Percentiles rank a stretch among this genome's conserved stretches.
phyloP scores from a whole-genome alignment of 2,888 invertebrate species.

The Drosophila setosimentum region DNA sequence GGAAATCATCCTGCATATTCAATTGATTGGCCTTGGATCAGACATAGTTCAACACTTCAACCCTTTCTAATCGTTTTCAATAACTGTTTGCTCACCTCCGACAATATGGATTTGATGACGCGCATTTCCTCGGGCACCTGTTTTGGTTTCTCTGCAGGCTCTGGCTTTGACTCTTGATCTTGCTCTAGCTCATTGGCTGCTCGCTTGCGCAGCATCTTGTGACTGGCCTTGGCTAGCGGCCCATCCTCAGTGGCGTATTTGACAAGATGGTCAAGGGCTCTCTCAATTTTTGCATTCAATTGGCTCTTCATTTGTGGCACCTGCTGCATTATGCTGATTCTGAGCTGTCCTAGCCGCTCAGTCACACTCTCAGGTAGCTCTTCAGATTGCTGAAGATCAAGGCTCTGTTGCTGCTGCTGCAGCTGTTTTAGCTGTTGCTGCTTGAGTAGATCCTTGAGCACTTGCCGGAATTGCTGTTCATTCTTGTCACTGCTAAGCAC shows the following conservation, averaged over 20 bases:
- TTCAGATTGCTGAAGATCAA: background rate
- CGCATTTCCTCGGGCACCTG: conserved; percentile 50
- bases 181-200: conserved; percentile 20
- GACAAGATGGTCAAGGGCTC: conserved; percentile 76
- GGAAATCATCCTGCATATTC: conserved; percentile 75
- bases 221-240: conserved; percentile 70
- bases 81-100: conserved; percentile 62
- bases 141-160: background rate
- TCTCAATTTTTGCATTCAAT: conserved; percentile 76
- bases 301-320: conserved; percentile 75
- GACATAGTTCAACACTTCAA: background rate
- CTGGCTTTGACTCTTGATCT: background rate
- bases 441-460: conserved; percentile 52
- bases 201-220: conserved; percentile 51
- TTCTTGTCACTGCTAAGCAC: conserved; percentile 73
- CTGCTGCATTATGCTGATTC: conserved; percentile 71
- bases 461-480: conserved; percentile 65
- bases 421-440: conserved; percentile 48
- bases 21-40: conserved; percentile 15
- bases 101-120: conserved; percentile 71
- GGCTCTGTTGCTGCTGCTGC: conserved; percentile 32
- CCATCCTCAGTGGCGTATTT: conserved; percentile 65
- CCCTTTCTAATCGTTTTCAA: background rate
- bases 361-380: conserved; percentile 10
- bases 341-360: conserved; percentile 63